A percentile compares a stretch with the other conserved stretches of the same genome.
phyloP scores from a whole-genome alignment of 1,140 invertebrate genomes.

The Ips typographus region DNA sequence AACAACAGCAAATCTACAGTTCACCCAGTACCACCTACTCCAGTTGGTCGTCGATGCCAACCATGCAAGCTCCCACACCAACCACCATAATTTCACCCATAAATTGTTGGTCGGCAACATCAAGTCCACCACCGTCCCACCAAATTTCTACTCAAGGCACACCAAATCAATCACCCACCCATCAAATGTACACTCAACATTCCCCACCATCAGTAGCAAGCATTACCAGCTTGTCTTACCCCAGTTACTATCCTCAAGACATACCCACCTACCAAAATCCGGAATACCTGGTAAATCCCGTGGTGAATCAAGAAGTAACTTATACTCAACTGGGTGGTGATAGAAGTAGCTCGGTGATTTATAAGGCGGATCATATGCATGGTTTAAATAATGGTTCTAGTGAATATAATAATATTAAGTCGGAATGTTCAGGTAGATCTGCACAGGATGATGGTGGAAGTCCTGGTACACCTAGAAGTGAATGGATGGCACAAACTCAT shows the following conservation, averaged over 20 bases:
- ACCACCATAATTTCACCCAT: slow-evolving; percentile 46
- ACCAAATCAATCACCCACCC: slow-evolving; percentile 49
- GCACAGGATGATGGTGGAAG: slow-evolving; percentile 36
- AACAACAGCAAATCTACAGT: slow-evolving; percentile 44
- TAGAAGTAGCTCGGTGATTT: slow-evolving; percentile 37
- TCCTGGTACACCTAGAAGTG: slow-evolving; percentile 27
- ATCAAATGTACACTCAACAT: slow-evolving; percentile 46
- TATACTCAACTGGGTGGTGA: slow-evolving; percentile 44
- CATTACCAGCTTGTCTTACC: slow-evolving; percentile 48
- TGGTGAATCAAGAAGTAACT: slow-evolving; percentile 42
- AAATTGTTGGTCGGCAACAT: slow-evolving; percentile 50
- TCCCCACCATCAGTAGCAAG: slow-evolving; percentile 42
- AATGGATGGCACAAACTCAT: slow-evolving; percentile 40
- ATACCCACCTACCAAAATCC: slow-evolving; percentile 46
- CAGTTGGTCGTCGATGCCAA: slow-evolving; percentile 45
- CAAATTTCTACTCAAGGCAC: slow-evolving; percentile 47
- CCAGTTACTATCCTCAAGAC: slow-evolving; percentile 49
- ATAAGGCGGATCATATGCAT: slow-evolving; percentile 39
- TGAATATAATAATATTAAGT: slow-evolving; percentile 37
- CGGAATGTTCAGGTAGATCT: slow-evolving; percentile 22
- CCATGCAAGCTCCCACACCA: slow-evolving; percentile 46
- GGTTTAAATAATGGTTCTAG: slow-evolving; percentile 15
- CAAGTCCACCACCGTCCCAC: slow-evolving; percentile 48
- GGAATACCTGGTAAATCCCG: slow-evolving; percentile 44
- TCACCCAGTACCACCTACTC: slow-evolving; percentile 45